Evolutionary conservation across 2,888 invertebrate genomes (phyloP).

Genomic region (Malacosoma neustria): DNA sequence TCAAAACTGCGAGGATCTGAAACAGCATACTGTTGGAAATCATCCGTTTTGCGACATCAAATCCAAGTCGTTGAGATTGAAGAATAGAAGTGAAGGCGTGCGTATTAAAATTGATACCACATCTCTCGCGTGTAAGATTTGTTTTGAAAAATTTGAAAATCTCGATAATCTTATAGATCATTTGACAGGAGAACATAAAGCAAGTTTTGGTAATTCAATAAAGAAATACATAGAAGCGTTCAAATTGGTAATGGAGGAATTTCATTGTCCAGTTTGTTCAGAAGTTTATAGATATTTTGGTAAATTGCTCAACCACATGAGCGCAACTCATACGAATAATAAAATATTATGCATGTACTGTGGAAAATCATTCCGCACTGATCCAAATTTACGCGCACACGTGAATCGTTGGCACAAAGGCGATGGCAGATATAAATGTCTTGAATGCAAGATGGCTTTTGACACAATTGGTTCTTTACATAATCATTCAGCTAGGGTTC

Average conservation of each 20-base stretch:
- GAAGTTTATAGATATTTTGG: conserved; percentile 40
- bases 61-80: conserved; percentile 39
- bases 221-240: conserved; percentile 33
- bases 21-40: conserved; percentile 35
- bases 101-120: conserved; percentile 50
- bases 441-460: conserved; percentile 30
- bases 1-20: conserved; percentile 37
- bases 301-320: conserved; percentile 39
- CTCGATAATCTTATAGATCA: conserved; percentile 9
- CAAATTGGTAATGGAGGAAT: conserved; percentile 39
- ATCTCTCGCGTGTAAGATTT: conserved; percentile 23
- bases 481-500: conserved; percentile 36
- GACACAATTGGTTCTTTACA: conserved; percentile 27
- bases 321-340: conserved; percentile 38
- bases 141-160: conserved; percentile 7
- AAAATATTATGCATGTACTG: conserved; percentile 46
- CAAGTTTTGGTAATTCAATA: conserved; percentile 35
- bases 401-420: conserved; percentile 32
- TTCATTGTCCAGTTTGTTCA: conserved; percentile 39
- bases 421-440: conserved; percentile 29
- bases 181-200: conserved; percentile 14
- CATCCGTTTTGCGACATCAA: conserved; percentile 48
- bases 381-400: conserved; percentile 43
- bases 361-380: conserved; percentile 40
- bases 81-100: conserved; percentile 39